These are phyloP conservation scores for Synergus umbraculus DNA, from an alignment of 2,888 invertebrate genomes.

Conservation along the genomic window DNA sequence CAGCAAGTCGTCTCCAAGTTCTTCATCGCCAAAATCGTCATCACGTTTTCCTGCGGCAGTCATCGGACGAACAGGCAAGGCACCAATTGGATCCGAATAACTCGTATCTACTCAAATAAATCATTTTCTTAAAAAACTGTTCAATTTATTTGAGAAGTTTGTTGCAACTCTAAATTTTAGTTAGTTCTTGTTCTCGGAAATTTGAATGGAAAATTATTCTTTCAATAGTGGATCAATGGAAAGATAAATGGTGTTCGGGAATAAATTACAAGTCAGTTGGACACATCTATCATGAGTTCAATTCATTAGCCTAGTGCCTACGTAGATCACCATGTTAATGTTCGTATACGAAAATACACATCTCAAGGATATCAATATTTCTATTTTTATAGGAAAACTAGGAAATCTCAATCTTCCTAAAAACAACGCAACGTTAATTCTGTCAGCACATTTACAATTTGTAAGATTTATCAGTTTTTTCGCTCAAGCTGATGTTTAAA, in stretches of 20 bases:
- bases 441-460: background rate
- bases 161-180: background rate
- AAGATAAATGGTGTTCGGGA: slow-evolving; percentile 57
- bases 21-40: slow-evolving; percentile 86
- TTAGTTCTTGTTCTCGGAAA: background rate
- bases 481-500: background rate
- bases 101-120: slow-evolving; percentile 75
- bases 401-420: too few species aligned
- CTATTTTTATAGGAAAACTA: background rate
- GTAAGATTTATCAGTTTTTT: background rate
- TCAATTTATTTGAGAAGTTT: too few species aligned
- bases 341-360: slow-evolving; percentile 60
- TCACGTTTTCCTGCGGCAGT: slow-evolving; percentile 80
- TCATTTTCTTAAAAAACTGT: too few species aligned
- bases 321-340: slow-evolving; percentile 66
- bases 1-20: slow-evolving; percentile 85
- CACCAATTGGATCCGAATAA: slow-evolving; percentile 81
- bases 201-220: slow-evolving; percentile 38
- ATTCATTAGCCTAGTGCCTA: slow-evolving; percentile 70
- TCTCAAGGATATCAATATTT: slow-evolving; percentile 52
- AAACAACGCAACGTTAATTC: background rate
- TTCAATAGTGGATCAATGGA: slow-evolving; percentile 43
- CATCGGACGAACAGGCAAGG: slow-evolving; percentile 80
- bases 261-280: slow-evolving; percentile 64
- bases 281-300: slow-evolving; percentile 70